phyloP scores from a whole-genome alignment of 2,113 vertebrate species.

The Copsychus sechellarum region DNA sequence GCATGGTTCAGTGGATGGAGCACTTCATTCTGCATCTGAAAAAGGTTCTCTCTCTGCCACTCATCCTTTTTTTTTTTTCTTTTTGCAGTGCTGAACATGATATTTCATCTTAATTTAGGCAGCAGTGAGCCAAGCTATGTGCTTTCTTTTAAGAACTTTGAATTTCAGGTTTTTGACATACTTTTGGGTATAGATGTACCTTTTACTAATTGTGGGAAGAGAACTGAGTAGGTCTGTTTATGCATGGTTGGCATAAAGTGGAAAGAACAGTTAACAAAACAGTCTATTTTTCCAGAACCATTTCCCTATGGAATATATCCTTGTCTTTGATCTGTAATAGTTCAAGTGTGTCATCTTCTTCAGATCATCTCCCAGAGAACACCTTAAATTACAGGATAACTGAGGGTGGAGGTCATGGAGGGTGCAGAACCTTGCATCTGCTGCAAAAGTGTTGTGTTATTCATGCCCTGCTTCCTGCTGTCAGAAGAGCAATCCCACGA shows the following conservation, averaged over 20 bases:
- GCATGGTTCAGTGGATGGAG: slow-evolving; percentile 1
- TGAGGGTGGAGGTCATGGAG: not conserved
- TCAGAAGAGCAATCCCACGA: not conserved
- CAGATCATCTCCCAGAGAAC: not conserved
- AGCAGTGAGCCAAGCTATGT: not conserved
- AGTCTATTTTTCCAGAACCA: not conserved
- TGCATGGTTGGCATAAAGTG: not conserved
- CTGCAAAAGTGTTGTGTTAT: not conserved
- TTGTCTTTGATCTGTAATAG: not conserved
- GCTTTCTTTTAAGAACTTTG: not conserved
- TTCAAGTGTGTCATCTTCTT: not conserved
- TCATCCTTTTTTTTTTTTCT: not conserved
- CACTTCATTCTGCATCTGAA: not conserved
- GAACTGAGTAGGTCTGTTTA: not conserved
- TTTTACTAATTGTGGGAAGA: not conserved
- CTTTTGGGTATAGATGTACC: not conserved
- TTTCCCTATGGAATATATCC: not conserved
- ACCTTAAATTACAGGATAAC: not conserved
- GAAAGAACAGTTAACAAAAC: not conserved
- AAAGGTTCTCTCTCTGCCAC: not conserved
- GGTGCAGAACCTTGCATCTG: not conserved
- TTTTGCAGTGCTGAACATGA: not conserved
- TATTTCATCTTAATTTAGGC: not conserved
- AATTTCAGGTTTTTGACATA: not conserved
- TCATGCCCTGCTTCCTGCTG: not conserved